Evolutionary conservation across 2,888 invertebrate genomes (phyloP).

Genomic region (Agrochola lychnidis): DNA sequence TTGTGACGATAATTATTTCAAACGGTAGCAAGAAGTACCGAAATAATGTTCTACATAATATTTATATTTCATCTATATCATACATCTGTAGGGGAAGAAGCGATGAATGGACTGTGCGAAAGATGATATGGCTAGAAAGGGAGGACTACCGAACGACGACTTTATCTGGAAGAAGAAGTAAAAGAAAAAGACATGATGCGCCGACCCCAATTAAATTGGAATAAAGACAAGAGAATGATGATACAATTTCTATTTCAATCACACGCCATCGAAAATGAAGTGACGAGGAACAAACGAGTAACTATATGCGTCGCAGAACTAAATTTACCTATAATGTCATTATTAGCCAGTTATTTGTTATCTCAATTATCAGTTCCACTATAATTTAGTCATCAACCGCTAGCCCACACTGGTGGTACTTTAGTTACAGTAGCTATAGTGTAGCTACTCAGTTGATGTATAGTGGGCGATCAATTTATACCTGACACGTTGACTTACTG

Average conservation of each 20-base stretch:
- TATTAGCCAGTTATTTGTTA: constrained; percentile 24
- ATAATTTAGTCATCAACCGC: constrained; percentile 35
- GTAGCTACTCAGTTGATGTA: neutral
- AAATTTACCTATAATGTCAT: constrained; percentile 3
- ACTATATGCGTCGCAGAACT: neutral
- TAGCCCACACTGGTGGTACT: constrained; percentile 17
- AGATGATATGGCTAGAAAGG: too few relatives aligned
- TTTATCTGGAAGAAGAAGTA: too few relatives aligned
- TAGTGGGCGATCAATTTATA: constrained; percentile 47
- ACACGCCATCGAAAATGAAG: neutral
- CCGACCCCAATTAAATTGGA: too few relatives aligned
- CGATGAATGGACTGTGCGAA: too few relatives aligned
- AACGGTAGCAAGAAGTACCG: neutral
- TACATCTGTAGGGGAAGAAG: too few relatives aligned
- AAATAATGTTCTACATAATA: neutral
- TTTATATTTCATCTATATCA: too few relatives aligned
- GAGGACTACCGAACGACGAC: too few relatives aligned
- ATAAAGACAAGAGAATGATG: too few relatives aligned
- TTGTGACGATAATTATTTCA: neutral
- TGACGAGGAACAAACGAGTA: neutral
- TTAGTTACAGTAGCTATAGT: neutral
- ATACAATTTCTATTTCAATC: neutral
- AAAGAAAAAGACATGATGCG: too few relatives aligned
- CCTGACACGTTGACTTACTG: constrained; percentile 40
- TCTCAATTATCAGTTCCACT: constrained; percentile 34